A percentile compares a stretch with the other conserved stretches of the same genome.
phyloP scores from a whole-genome alignment of 2,797 vertebrate genomes.

The Hippoglossus hippoglossus region DNA sequence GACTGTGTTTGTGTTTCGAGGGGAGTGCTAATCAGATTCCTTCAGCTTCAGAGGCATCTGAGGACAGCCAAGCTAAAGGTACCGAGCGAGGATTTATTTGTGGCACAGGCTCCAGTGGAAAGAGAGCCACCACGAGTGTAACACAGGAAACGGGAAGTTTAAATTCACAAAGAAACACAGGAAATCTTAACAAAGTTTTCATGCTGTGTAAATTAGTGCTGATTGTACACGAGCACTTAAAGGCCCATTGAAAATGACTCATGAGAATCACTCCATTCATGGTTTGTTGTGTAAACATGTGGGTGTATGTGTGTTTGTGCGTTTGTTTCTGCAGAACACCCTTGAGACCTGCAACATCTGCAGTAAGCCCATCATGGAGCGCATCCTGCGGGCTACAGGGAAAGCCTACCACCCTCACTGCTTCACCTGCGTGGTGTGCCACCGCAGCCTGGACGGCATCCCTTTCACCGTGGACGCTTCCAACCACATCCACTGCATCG shows the following conservation, averaged over 20 bases:
- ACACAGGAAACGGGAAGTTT: conserved; percentile 14
- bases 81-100: conserved; percentile 53
- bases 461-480: conserved; percentile 96
- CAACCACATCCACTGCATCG: conserved; percentile 98
- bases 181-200: conserved; percentile 3
- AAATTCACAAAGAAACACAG: conserved; percentile 5
- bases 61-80: conserved; percentile 67
- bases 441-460: conserved; percentile 95
- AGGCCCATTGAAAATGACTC: conserved; percentile 34
- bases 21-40: conserved; percentile 80
- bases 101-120: conserved; percentile 27
- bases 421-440: conserved; percentile 98
- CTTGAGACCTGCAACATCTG: conserved; percentile 97
- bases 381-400: conserved; percentile 95
- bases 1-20: conserved; percentile 79
- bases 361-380: conserved; percentile 97
- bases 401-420: conserved; percentile 99
- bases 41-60: conserved; percentile 65
- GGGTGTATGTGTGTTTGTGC: conserved; percentile 43
- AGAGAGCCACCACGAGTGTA: conserved; percentile 28
- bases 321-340: conserved; percentile 88
- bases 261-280: conserved; percentile 29
- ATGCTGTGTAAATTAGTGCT: neutral
- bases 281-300: conserved; percentile 51
- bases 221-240: neutral